Percentiles rank a stretch among this genome's conserved stretches.
These are phyloP conservation scores for Vireo griseus DNA, from an alignment of 2,797 vertebrate species.

Conservation along the genomic window DNA sequence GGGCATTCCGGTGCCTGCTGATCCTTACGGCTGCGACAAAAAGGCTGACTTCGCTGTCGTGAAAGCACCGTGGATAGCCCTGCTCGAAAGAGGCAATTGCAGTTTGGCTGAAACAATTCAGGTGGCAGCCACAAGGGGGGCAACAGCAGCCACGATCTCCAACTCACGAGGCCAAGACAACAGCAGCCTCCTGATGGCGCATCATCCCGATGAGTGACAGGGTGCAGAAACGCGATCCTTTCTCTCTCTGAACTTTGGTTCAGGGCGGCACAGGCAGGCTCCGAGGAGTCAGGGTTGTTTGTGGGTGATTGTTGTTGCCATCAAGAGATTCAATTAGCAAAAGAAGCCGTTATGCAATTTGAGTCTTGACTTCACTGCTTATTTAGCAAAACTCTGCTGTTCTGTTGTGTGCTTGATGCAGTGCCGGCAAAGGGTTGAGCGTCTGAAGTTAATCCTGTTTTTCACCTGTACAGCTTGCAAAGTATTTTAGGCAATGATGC, in stretches of 20 bases:
- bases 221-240: neutral
- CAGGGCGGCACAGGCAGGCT: neutral
- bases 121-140: conserved; percentile 72
- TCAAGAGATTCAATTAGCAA: neutral
- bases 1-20: conserved; percentile 69
- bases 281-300: neutral
- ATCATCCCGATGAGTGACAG: conserved; percentile 73
- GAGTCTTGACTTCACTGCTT: neutral
- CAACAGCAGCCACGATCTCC: conserved; percentile 85
- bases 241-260: neutral
- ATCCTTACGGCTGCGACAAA: conserved; percentile 76
- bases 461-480: rapidly evolving
- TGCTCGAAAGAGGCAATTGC: conserved; percentile 89
- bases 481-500: neutral
- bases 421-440: neutral
- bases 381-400: neutral
- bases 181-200: conserved; percentile 69
- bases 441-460: neutral
- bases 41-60: conserved; percentile 65
- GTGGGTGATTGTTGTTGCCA: neutral
- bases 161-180: conserved; percentile 74
- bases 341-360: rapidly evolving
- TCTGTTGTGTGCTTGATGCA: rapidly evolving
- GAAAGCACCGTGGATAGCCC: conserved; percentile 79
- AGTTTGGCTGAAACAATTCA: conserved; percentile 84